phyloP scores from a whole-genome alignment of 2,888 invertebrate species.

The Cynaeus angustus region DNA sequence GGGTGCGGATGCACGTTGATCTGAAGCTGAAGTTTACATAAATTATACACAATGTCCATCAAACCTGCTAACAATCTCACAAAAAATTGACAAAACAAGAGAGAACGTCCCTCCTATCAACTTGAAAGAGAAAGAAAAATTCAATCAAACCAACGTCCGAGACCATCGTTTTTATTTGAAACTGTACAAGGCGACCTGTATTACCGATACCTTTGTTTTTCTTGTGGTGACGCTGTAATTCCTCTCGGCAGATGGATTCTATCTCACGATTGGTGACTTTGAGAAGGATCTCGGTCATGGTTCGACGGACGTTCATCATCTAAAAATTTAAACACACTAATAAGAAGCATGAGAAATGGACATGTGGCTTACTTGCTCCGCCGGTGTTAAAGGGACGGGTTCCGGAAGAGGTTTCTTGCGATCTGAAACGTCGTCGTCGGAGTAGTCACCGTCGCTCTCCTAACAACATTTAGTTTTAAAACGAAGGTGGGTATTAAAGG shows the following conservation, averaged over 20 bases:
- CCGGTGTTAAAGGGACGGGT: conserved; percentile 62
- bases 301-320: conserved; percentile 91
- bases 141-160: conserved; percentile 42
- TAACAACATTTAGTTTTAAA: conserved; percentile 47
- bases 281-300: conserved; percentile 94
- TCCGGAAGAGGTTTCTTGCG: conserved; percentile 64
- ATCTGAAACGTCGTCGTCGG: conserved; percentile 70
- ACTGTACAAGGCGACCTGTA: conserved; percentile 17
- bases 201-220: conserved; percentile 83
- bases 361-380: conserved; percentile 75
- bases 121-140: conserved; percentile 35
- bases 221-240: conserved; percentile 83
- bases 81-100: conserved; percentile 33
- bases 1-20: conserved; percentile 70
- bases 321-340: conserved; percentile 66
- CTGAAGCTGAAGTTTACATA: conserved; percentile 72
- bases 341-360: no score
- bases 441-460: conserved; percentile 71
- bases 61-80: conserved; percentile 68
- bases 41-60: conserved; percentile 68
- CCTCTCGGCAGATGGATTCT: conserved; percentile 87
- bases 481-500: no score
- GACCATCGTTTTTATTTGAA: conserved; percentile 7
- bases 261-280: conserved; percentile 96
- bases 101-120: conserved; percentile 10